Evolutionary conservation across 1,140 invertebrate genomes (phyloP).

Genomic region (Spodoptera litura): DNA sequence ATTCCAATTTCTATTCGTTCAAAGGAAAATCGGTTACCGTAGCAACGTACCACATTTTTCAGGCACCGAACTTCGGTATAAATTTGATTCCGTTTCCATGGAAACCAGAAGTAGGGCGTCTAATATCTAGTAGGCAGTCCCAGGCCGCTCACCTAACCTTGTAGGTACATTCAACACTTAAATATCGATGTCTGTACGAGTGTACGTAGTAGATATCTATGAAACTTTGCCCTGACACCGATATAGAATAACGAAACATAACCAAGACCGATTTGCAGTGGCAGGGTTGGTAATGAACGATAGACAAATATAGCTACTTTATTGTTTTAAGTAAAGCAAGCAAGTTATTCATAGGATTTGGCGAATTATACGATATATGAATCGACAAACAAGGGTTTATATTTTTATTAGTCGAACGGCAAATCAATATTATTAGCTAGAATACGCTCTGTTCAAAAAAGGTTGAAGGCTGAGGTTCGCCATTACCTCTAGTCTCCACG

Average conservation of each 20-base stretch:
- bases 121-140: constrained; percentile 3
- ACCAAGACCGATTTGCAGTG: constrained; percentile 36
- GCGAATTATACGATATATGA: no score
- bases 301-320: no score
- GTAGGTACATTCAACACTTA: constrained; percentile 24
- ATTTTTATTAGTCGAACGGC: no score
- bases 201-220: constrained; percentile 18
- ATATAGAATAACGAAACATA: constrained; percentile 45
- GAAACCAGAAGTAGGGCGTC: constrained; percentile 19
- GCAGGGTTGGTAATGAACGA: constrained; percentile 1
- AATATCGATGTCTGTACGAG: constrained; percentile 36
- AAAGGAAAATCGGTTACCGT: not conserved
- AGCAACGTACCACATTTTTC: constrained; percentile 1
- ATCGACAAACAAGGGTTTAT: no score
- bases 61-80: not conserved
- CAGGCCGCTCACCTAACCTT: constrained; percentile 45
- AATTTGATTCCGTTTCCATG: constrained; percentile 5
- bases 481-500: no score
- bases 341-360: no score
- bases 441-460: no score
- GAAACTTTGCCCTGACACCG: constrained; percentile 41
- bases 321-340: no score
- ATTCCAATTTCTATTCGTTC: no score
- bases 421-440: no score
- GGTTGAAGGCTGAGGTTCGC: no score